Percentiles rank a stretch among this genome's conserved stretches.
Evolutionary conservation across 2,888 invertebrate species (phyloP).

Genomic region (Stenurella melanura): DNA sequence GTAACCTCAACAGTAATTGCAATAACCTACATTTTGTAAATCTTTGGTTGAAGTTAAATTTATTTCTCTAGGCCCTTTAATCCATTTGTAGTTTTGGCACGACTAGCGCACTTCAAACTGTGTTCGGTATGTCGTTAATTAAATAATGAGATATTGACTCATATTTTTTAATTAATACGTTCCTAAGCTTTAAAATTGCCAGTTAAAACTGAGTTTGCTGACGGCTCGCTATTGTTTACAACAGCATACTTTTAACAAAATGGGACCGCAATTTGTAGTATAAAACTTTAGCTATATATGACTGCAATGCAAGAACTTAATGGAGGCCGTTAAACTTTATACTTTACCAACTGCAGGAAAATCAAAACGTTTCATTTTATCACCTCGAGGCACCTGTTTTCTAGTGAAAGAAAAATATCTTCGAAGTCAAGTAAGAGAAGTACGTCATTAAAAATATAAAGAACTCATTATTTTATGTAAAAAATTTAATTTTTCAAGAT

Average conservation of each 20-base stretch:
- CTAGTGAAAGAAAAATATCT: background rate
- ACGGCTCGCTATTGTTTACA: background rate
- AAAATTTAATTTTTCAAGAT: background rate
- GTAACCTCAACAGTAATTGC: too few species aligned
- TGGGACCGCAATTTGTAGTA: background rate
- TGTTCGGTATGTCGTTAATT: background rate
- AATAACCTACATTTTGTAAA: too few species aligned
- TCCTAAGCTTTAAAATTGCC: background rate
- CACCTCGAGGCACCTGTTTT: background rate
- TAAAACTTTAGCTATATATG: background rate
- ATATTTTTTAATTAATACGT: background rate
- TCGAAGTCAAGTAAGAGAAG: background rate
- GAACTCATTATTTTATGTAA: background rate
- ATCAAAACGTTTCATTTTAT: background rate
- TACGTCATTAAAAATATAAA: background rate
- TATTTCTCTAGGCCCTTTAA: too few species aligned
- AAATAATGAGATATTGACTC: background rate
- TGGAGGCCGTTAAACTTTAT: background rate
- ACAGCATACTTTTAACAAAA: background rate
- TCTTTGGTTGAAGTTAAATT: too few species aligned
- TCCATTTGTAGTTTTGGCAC: too few species aligned
- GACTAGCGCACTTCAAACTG: background rate
- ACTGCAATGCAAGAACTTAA: background rate
- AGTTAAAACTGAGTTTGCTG: background rate
- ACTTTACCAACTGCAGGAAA: slow-evolving; percentile 1